Percentiles rank a stretch among this genome's conserved stretches.
Evolutionary conservation across 2,797 vertebrate genomes (phyloP).

Genomic region (Alcedo atthis): DNA sequence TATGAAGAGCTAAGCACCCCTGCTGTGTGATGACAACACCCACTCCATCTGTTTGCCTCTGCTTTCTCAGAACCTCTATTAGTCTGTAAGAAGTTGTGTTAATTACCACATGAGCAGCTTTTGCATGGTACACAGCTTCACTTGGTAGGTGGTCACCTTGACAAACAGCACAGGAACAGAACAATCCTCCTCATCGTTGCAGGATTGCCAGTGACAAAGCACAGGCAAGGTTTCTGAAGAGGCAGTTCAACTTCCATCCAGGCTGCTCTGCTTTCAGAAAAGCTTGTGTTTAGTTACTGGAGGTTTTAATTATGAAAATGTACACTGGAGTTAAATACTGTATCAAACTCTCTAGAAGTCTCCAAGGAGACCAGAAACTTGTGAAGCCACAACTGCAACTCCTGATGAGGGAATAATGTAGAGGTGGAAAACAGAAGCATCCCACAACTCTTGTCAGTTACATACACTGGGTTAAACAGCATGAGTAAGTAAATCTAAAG

Average conservation of each 20-base stretch:
- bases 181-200: background rate
- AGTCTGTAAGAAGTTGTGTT: constrained; percentile 37
- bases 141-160: background rate
- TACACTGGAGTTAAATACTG: background rate
- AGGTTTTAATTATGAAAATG: background rate
- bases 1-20: constrained; percentile 61
- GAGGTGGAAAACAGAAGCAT: background rate
- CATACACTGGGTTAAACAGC: background rate
- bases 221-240: background rate
- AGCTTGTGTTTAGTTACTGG: background rate
- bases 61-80: constrained; percentile 49
- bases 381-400: background rate
- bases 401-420: background rate
- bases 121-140: background rate
- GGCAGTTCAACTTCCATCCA: background rate
- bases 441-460: background rate
- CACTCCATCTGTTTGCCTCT: constrained; percentile 67
- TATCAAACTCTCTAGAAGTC: background rate
- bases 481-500: background rate
- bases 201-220: background rate
- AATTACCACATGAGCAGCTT: constrained; percentile 47
- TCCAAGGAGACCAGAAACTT: background rate
- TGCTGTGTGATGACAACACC: constrained; percentile 36
- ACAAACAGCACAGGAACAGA: background rate
- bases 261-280: background rate